Base-by-base conservation (phyloP, 2,113 vertebrate species). In the Ictalurus punctatus region DNA sequence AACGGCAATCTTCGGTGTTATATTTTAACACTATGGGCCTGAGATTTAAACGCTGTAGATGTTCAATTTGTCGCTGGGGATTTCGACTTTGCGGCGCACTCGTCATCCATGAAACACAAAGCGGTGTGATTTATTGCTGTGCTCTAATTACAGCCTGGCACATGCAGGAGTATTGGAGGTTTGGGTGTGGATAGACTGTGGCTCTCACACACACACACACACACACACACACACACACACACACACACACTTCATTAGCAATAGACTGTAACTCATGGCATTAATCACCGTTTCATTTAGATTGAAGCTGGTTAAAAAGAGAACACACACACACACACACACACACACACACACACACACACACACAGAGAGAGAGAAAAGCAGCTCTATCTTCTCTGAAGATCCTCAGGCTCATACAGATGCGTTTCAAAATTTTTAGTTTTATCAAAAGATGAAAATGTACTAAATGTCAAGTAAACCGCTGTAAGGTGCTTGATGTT, bases 31-130 rank as follows among this genome's bases (percentile, higher is more conserved):
- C n/a, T 44, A 27, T 3, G 56, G 25, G 44, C 48, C 8, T 52
- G 56, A 84, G n/a, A 37, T 25, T 19, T 56, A 54, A 80, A n/a
- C 12, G 6, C 48, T 80, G 78, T n/a, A 56, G 56, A n/a, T 30
- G 23, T 78, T 78, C 12, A 12, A 12, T 25, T 27, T 0, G 4
- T 52, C 74, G 1, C 23, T 48, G 23, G 40, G 44, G 44, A 78
- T 59, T 83, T 61, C 19, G 59, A 86, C 87, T 87, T 91, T 65
- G 74, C 87, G 84, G 89, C 91, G 87, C 81, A 19, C 67, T 89
- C 76, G 79, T 74, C 86, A 87, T 65, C 88, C 91, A 92, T 92
- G 91, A 92, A 91, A 86, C 90, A 81, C 90, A 91, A 89, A 91
- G 61, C 81, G 90, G 85, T 6, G 56, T 90, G 91, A 92, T 93